phyloP scores from a whole-genome alignment of 2,113 vertebrate species.

The Hepsetus odoe region DNA sequence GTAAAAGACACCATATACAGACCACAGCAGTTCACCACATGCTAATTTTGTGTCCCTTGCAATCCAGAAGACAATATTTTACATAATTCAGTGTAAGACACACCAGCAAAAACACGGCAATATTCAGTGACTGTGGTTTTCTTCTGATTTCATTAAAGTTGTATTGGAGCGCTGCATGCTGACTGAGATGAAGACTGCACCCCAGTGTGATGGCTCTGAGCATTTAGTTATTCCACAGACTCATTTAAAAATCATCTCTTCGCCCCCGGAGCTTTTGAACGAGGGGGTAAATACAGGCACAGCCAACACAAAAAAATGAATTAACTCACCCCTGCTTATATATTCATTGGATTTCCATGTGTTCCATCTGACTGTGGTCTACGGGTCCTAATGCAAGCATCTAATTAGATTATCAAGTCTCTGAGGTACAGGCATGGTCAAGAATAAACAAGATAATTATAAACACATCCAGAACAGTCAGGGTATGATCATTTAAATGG shows the following conservation, averaged over 20 bases:
- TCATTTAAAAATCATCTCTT: slow-evolving; percentile 24
- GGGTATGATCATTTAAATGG: neutral
- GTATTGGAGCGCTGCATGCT: neutral
- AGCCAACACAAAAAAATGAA: slow-evolving; percentile 13
- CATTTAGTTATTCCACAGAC: slow-evolving; percentile 21
- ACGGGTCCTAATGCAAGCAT: neutral
- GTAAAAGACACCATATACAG: slow-evolving; percentile 11
- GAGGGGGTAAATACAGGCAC: slow-evolving; percentile 10
- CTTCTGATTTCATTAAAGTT: slow-evolving; percentile 11
- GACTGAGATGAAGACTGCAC: slow-evolving; percentile 7
- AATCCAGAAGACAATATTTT: neutral
- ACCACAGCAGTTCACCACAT: slow-evolving; percentile 4
- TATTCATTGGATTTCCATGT: slow-evolving; percentile 38
- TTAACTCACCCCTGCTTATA: slow-evolving; percentile 24
- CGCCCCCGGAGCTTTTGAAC: slow-evolving; percentile 4
- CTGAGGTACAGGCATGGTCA: slow-evolving; percentile 26
- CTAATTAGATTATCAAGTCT: slow-evolving; percentile 38
- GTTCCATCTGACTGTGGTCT: slow-evolving; percentile 12
- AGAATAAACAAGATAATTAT: slow-evolving; percentile 39
- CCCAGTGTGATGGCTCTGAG: slow-evolving; percentile 19
- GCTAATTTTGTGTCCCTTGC: neutral
- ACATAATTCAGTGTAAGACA: neutral
- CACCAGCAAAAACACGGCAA: neutral
- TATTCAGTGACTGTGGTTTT: neutral
- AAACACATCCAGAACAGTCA: slow-evolving; percentile 11